Percentiles rank a stretch among this genome's conserved stretches.
Conservation (phyloP, 2,113 vertebrate genomes). For the Sceloporus undulatus region DNA sequence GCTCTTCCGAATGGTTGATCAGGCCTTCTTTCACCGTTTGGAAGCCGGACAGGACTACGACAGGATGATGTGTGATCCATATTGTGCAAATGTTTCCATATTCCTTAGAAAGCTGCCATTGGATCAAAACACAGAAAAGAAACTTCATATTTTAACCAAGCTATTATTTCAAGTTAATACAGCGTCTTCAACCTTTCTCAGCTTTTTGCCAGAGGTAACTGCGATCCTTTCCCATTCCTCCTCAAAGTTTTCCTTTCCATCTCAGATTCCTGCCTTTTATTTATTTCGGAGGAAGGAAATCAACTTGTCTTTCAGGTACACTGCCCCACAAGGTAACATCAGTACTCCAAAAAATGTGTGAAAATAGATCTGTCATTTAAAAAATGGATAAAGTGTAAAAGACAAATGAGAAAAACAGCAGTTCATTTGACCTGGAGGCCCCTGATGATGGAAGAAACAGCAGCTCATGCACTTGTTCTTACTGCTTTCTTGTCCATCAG, state of each 20-base stretch:
- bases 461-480: no score
- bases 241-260: background rate
- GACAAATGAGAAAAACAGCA: no score
- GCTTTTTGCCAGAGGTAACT: background rate
- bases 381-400: no score
- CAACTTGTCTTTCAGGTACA: no score
- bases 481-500: no score
- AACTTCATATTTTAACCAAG: background rate
- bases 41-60: slow-evolving; percentile 13
- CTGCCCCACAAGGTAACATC: no score
- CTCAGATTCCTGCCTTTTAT: background rate
- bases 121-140: background rate
- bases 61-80: slow-evolving; percentile 9
- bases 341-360: no score
- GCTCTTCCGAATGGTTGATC: background rate
- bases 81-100: slow-evolving; percentile 29
- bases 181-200: background rate
- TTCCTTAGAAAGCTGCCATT: slow-evolving; percentile 11
- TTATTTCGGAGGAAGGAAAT: background rate
- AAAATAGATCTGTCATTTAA: no score
- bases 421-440: no score
- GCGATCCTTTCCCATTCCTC: background rate
- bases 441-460: no score
- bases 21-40: slow-evolving; percentile 22
- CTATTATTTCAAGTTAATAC: background rate